phyloP scores from a whole-genome alignment of 1,140 invertebrate genomes.

The Drosophila asahinai region DNA sequence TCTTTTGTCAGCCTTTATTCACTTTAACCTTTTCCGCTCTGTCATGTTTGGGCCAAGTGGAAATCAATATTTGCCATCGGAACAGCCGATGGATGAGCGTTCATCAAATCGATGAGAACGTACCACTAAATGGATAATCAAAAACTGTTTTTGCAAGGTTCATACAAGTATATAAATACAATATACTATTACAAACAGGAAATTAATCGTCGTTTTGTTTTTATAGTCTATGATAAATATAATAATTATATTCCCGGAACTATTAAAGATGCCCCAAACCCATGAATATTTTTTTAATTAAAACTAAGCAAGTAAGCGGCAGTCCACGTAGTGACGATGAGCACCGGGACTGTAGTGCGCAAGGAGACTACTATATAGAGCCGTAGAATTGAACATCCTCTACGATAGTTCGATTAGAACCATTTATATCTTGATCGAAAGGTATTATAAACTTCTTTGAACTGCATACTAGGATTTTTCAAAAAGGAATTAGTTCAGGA shows the following conservation, averaged over 20 bases:
- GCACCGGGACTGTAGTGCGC: too few species aligned
- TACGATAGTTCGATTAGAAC: too few species aligned
- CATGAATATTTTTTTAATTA: too few species aligned
- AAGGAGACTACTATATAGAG: too few species aligned
- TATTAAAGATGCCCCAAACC: too few species aligned
- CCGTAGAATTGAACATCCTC: too few species aligned
- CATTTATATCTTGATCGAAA: too few species aligned
- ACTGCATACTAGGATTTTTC: too few species aligned
- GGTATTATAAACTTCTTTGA: too few species aligned
- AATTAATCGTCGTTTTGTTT: background rate
- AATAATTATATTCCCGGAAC: background rate
- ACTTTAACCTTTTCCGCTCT: slow-evolving; percentile 42
- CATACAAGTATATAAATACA: background rate
- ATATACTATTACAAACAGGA: background rate
- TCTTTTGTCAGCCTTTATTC: slow-evolving; percentile 51
- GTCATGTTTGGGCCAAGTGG: slow-evolving; percentile 48
- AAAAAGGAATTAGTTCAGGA: too few species aligned
- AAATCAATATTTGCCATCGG: slow-evolving; percentile 66
- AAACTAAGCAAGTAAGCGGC: too few species aligned
- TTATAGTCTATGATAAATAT: background rate
- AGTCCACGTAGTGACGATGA: too few species aligned
- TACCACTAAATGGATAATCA: slow-evolving; percentile 16
- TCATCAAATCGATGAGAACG: slow-evolving; percentile 21
- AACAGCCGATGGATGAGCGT: slow-evolving; percentile 3
- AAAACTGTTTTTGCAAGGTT: slow-evolving; percentile 5